Evolutionary conservation across 1,140 invertebrate genomes (phyloP), one percentile per base, ranked within the genome.

Genomic region (Pemphigus obesinymphae): DNA sequence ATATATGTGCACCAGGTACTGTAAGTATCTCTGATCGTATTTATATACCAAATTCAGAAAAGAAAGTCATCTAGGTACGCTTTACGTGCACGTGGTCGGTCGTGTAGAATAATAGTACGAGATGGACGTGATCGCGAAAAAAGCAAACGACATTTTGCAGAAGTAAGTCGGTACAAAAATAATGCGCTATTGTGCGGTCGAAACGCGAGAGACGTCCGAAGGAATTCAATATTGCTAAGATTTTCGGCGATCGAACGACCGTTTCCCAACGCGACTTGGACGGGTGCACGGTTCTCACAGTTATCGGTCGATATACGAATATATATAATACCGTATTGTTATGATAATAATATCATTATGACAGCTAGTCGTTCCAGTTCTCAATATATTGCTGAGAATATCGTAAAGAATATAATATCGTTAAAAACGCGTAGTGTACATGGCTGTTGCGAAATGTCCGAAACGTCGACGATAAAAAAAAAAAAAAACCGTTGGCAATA

Each of bases 1-100:
- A n/a, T 26, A 2, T 10, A 26, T 3, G 23, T n/a, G 45, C 45
- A 10, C 13, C 37, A 10, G 4, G 37, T 40, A 5, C 37, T 15
- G 13, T 48, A 48, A 5, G 17, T n/a, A 2, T 5, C 13, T 2
- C 11, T 11, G 66, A 43, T 45, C n/a, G 66, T 7, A 17, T n/a
- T n/a, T 55, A 26, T 70, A 70, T 72, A 72, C 68, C 43, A 72
- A 72, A 72, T 72, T 72, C 29, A 72, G 68, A 72, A 48, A 72
- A 48, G 40, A 72, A 72, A 72, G 68, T 70, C 40, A 5, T 34
- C 29, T 13, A 11, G 26, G n/a, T n/a, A 43, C n/a, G n/a, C n/a
- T n/a, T n/a, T 20, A 34, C 23, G 26, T 31, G 23, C 40, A 48
- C 23, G 68, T 43, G 26, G 68, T 34, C 13, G 13, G 37, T 40